A percentile compares a stretch with the other conserved stretches of the same genome.
Conservation (phyloP, 2,797 vertebrate genomes). For the Garrulus glandarius region DNA sequence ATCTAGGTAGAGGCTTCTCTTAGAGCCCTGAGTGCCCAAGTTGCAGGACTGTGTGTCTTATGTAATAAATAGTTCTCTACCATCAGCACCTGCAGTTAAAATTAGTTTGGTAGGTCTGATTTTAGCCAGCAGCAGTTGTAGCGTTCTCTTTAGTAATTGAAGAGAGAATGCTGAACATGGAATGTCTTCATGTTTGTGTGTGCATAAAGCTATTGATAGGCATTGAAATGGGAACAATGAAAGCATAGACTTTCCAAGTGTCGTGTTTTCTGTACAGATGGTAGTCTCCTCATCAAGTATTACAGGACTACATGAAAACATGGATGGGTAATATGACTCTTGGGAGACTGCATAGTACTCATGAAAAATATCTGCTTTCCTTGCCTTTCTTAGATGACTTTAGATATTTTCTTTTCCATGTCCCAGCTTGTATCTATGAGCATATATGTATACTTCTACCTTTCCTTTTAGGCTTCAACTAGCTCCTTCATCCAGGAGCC, state of each 20-base stretch:
- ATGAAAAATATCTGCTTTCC: background rate
- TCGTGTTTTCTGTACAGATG: background rate
- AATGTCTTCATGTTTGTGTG: background rate
- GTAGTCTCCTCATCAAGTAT: background rate
- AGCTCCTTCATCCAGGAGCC: background rate
- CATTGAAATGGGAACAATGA: background rate
- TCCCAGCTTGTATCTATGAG: background rate
- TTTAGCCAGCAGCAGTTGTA: slow-evolving; percentile 5
- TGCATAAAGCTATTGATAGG: background rate
- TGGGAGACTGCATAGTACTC: background rate
- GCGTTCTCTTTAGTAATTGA: background rate
- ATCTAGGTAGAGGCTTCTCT: background rate
- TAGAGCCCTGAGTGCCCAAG: background rate
- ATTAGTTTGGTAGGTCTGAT: slow-evolving; percentile 10
- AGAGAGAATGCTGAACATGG: background rate
- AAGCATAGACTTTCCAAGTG: background rate
- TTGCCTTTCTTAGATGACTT: background rate
- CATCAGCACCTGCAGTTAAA: background rate
- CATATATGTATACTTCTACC: background rate
- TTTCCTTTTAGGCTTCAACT: background rate
- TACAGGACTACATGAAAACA: background rate
- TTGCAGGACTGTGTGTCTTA: background rate
- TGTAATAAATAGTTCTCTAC: background rate
- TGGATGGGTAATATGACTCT: background rate
- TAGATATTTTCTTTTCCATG: background rate